Evolutionary conservation across 1,140 invertebrate genomes (phyloP).

Genomic region (Zeugodacus cucurbitae): DNA sequence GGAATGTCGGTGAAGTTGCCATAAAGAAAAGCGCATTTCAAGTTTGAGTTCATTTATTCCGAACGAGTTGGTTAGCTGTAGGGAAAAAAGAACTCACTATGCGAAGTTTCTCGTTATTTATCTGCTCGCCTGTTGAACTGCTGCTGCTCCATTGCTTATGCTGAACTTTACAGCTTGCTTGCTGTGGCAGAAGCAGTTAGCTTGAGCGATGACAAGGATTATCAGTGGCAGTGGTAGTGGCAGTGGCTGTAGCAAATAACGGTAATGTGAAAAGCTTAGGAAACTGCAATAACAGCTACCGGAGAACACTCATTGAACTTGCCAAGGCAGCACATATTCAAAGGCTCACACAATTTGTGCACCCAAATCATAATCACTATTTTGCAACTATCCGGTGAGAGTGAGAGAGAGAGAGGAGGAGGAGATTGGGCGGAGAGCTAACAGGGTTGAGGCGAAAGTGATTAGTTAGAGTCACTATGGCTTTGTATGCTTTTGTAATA

Average conservation of each 20-base stretch:
- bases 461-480: not conserved
- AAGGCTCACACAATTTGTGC: not conserved
- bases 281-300: not conserved
- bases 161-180: not conserved
- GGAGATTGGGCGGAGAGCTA: not conserved
- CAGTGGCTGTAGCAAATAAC: not conserved
- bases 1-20: too few species aligned
- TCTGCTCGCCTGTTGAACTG: not conserved
- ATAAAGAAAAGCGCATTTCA: not conserved
- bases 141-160: not conserved
- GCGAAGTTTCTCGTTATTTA: not conserved
- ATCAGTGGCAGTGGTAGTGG: too few species aligned
- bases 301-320: not conserved
- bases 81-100: not conserved
- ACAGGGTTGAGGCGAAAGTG: not conserved
- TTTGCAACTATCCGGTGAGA: not conserved
- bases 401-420: not conserved
- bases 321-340: not conserved
- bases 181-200: not conserved
- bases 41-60: constrained; percentile 14
- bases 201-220: not conserved
- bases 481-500: not conserved
- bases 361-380: not conserved
- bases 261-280: not conserved
- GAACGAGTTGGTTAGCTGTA: not conserved